phyloP scores from a whole-genome alignment of 2,113 vertebrate species.

The Xyliphius kryptos region DNA sequence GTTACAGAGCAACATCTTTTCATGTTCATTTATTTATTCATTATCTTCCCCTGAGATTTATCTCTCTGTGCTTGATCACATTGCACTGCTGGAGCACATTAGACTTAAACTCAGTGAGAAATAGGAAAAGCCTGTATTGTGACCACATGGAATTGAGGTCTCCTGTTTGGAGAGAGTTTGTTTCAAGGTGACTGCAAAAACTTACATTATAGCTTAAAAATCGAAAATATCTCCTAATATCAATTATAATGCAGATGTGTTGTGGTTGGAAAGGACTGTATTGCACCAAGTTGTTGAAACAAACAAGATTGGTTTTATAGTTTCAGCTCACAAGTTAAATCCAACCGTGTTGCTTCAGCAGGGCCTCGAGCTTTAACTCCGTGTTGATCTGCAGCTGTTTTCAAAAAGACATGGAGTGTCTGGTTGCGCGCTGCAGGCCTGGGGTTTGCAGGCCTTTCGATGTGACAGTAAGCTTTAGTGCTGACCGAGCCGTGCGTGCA shows the following conservation, averaged over 20 bases:
- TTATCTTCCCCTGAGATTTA: conserved; percentile 12
- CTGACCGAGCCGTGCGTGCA: conserved; percentile 17
- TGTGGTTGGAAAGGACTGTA: too few species aligned
- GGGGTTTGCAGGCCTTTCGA: conserved; percentile 41
- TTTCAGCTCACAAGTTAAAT: too few species aligned
- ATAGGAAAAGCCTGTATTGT: conserved; percentile 14
- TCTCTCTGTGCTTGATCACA: conserved; percentile 1
- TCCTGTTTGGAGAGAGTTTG: neutral
- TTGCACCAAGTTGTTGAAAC: too few species aligned
- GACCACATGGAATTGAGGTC: neutral
- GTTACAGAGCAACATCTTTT: too few species aligned
- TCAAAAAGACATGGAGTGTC: neutral
- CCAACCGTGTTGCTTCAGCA: too few species aligned
- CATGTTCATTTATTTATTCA: too few species aligned
- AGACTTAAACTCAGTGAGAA: neutral
- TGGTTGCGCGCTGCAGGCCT: conserved; percentile 23
- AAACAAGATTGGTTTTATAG: too few species aligned
- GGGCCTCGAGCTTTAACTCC: too few species aligned
- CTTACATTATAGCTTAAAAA: too few species aligned
- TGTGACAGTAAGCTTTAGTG: conserved; percentile 29
- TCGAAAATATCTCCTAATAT: too few species aligned
- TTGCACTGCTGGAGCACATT: neutral
- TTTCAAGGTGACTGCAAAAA: too few species aligned
- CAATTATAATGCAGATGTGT: too few species aligned
- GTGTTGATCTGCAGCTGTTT: conserved; percentile 25